phyloP scores from a whole-genome alignment of 2,113 vertebrate species.

The Fulica atra region DNA sequence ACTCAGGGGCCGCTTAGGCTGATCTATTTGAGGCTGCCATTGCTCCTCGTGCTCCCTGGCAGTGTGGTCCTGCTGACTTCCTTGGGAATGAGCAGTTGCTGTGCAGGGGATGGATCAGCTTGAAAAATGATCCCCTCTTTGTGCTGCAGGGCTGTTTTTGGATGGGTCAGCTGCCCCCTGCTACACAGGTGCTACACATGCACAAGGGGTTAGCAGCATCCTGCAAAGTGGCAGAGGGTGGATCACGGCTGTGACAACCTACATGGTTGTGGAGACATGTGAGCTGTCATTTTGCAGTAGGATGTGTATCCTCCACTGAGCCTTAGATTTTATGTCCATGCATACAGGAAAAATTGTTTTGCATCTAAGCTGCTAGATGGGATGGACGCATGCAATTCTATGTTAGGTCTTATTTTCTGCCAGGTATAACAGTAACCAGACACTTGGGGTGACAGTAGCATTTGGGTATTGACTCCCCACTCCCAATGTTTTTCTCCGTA shows the following conservation, averaged over 20 bases:
- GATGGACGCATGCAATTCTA: background rate
- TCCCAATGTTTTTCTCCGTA: background rate
- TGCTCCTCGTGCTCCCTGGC: background rate
- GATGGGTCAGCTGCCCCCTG: accelerated
- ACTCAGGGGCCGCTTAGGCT: accelerated
- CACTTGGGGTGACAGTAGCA: background rate
- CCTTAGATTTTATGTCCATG: background rate
- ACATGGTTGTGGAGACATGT: background rate
- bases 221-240: background rate
- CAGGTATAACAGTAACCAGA: background rate
- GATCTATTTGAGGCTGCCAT: background rate
- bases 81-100: background rate
- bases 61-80: background rate
- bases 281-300: background rate
- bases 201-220: background rate
- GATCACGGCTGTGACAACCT: background rate
- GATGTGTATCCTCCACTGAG: background rate
- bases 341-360: background rate
- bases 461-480: background rate
- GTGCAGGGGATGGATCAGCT: background rate
- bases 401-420: background rate
- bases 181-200: background rate
- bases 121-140: background rate
- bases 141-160: background rate
- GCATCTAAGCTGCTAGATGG: background rate